These are phyloP conservation scores for Perognathus longimembris DNA, from an alignment of 2,113 vertebrate genomes.

Conservation along the genomic window DNA sequence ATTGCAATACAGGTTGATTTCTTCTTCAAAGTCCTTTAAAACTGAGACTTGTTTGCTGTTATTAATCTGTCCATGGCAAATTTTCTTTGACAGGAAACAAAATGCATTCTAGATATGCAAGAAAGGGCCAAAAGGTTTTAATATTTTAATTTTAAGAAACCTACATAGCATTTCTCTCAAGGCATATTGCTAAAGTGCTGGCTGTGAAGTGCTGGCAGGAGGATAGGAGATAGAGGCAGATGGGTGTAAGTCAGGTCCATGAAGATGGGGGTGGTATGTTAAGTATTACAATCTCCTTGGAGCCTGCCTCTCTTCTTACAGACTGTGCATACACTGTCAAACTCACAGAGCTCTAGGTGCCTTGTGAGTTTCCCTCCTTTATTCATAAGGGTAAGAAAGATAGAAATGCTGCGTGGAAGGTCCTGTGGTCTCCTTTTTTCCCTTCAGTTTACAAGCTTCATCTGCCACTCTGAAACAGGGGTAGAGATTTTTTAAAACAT, in stretches of 20 bases:
- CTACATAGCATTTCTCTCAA: neutral
- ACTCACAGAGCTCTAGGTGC: neutral
- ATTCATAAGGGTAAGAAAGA: neutral
- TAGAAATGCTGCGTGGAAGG: neutral
- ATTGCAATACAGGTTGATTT: neutral
- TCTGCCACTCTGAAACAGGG: neutral
- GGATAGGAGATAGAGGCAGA: neutral
- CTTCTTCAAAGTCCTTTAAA: neutral
- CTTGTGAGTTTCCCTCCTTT: neutral
- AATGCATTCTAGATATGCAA: neutral
- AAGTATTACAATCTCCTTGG: rapidly evolving
- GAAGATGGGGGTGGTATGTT: rapidly evolving
- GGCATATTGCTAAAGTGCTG: neutral
- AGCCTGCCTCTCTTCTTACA: neutral
- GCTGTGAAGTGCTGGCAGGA: neutral
- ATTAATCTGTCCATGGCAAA: neutral
- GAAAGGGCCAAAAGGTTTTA: neutral
- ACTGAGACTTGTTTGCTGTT: neutral
- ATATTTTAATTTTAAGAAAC: neutral
- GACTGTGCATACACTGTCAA: neutral
- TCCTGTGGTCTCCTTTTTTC: neutral
- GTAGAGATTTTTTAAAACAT: too few species aligned
- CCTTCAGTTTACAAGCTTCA: neutral
- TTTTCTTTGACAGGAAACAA: neutral
- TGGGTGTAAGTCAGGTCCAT: neutral